Conservation (phyloP, 2,888 invertebrate species). For the Euzetes globulus region DNA sequence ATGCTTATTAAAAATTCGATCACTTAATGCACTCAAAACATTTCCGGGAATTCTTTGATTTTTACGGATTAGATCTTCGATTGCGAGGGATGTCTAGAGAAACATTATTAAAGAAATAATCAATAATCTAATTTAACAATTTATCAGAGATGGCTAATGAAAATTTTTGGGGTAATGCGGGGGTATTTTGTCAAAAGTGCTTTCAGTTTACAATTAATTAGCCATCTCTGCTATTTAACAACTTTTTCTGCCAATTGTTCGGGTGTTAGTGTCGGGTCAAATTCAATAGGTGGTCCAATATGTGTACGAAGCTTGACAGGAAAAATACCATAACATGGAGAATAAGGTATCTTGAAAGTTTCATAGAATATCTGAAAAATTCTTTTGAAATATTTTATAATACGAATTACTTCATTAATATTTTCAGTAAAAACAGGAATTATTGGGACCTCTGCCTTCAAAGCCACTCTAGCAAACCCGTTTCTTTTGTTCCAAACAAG, state of each 20-base stretch:
- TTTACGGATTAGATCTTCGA: slow-evolving; percentile 66
- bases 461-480: slow-evolving; percentile 93
- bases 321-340: slow-evolving; percentile 94
- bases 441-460: slow-evolving; percentile 88
- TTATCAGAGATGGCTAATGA: neutral
- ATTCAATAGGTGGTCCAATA: slow-evolving; percentile 72
- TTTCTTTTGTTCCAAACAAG: slow-evolving; percentile 85
- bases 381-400: no score
- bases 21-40: slow-evolving; percentile 71
- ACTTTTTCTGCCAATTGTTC: slow-evolving; percentile 75
- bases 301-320: slow-evolving; percentile 86
- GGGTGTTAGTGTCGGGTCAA: slow-evolving; percentile 65
- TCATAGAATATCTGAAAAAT: slow-evolving; percentile 62
- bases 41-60: slow-evolving; percentile 83
- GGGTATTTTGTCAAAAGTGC: no score
- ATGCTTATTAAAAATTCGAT: no score
- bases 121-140: no score
- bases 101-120: neutral
- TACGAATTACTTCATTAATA: slow-evolving; percentile 86
- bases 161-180: no score
- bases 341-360: slow-evolving; percentile 73
- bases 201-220: no score
- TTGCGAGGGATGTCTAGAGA: slow-evolving; percentile 61
- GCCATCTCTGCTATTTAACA: slow-evolving; percentile 30
- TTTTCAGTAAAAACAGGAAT: slow-evolving; percentile 96